phyloP scores from a whole-genome alignment of 2,797 vertebrate genomes.

The Paedocypris micromegethes region DNA sequence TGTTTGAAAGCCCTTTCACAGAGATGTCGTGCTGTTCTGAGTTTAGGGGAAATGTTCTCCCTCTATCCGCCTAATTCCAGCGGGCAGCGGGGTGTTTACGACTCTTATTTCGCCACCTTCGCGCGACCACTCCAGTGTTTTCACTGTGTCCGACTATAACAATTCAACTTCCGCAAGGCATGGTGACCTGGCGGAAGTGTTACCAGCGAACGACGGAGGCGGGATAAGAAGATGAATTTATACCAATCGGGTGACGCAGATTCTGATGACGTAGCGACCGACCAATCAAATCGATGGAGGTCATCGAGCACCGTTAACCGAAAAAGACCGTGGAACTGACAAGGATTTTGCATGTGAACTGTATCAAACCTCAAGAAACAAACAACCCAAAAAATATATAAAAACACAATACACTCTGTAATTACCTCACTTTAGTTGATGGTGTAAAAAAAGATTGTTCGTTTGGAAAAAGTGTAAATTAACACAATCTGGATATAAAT shows the following conservation, averaged over 20 bases:
- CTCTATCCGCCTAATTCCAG: slow-evolving; percentile 36
- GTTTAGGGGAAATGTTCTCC: slow-evolving; percentile 36
- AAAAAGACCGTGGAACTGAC: slow-evolving; percentile 28
- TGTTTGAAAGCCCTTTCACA: slow-evolving; percentile 42
- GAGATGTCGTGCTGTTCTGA: slow-evolving; percentile 25
- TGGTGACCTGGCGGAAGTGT: slow-evolving; percentile 55
- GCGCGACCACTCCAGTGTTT: slow-evolving; percentile 49
- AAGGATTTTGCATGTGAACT: background rate
- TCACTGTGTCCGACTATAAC: slow-evolving; percentile 52
- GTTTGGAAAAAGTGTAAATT: too few relatives aligned
- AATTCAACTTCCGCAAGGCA: slow-evolving; percentile 61
- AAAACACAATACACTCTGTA: too few relatives aligned
- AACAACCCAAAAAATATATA: background rate
- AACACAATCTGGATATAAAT: too few relatives aligned
- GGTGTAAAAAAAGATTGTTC: too few relatives aligned
- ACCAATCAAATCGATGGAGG: slow-evolving; percentile 43
- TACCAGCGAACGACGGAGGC: slow-evolving; percentile 37
- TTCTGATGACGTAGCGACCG: slow-evolving; percentile 34
- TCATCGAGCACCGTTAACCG: background rate
- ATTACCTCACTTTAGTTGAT: too few relatives aligned
- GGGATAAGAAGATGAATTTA: background rate
- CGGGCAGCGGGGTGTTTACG: slow-evolving; percentile 49
- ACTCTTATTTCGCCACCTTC: slow-evolving; percentile 50
- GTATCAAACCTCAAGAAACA: background rate
- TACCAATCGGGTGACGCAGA: slow-evolving; percentile 45